Evolutionary conservation across 2,888 invertebrate genomes (phyloP).

Genomic region (Lasius fuliginosus): DNA sequence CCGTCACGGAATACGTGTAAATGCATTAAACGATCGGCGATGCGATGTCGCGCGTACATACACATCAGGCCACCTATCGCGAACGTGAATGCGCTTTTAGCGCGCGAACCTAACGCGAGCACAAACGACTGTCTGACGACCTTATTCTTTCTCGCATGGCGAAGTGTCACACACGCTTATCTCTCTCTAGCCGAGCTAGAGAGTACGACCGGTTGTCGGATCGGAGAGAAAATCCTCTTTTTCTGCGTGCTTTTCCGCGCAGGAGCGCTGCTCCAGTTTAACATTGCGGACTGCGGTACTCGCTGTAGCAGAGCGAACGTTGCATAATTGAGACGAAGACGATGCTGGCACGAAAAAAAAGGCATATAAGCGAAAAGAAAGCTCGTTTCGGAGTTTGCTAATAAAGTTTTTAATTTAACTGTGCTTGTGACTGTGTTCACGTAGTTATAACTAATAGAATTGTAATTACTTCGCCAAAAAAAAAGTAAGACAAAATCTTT

Average conservation of each 20-base stretch:
- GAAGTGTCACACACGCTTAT: constrained; percentile 72
- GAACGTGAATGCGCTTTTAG: constrained; percentile 61
- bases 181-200: constrained; percentile 62
- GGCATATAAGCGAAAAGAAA: neutral
- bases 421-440: neutral
- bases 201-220: constrained; percentile 67
- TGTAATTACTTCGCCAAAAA: neutral
- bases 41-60: neutral
- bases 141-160: constrained; percentile 69
- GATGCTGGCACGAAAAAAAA: neutral
- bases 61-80: neutral
- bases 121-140: constrained; percentile 50
- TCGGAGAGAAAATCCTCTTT: constrained; percentile 62
- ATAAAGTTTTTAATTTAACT: constrained; percentile 15
- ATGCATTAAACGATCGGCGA: neutral
- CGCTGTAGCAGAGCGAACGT: neutral
- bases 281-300: constrained; percentile 22
- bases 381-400: neutral
- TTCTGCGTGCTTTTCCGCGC: constrained; percentile 50
- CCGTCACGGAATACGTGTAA: constrained; percentile 61
- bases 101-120: constrained; percentile 54
- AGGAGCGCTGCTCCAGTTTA: constrained; percentile 65
- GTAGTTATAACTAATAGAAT: neutral
- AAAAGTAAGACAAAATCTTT: constrained; percentile 17
- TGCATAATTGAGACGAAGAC: constrained; percentile 38